phyloP scores from a whole-genome alignment of 2,888 invertebrate species.

The Rhagonycha lutea region DNA sequence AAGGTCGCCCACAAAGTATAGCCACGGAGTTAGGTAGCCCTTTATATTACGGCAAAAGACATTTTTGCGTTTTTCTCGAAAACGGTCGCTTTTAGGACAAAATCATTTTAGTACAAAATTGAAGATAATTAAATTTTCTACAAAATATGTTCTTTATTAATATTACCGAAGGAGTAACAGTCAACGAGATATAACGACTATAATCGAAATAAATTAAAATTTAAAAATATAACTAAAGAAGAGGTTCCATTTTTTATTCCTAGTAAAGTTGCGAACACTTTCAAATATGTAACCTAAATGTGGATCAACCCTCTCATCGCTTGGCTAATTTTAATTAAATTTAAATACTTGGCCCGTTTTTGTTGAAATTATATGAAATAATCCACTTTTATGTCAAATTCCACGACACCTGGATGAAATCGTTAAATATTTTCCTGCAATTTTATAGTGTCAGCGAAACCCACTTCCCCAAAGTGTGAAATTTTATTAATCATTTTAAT shows the following conservation, averaged over 20 bases:
- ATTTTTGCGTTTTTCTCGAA: background rate
- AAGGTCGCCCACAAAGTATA: background rate
- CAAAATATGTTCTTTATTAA: background rate
- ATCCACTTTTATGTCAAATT: no score
- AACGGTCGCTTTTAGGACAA: background rate
- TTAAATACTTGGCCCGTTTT: no score
- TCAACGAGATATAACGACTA: background rate
- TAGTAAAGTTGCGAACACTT: background rate
- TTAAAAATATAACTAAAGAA: background rate
- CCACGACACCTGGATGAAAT: no score
- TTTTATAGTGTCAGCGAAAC: no score
- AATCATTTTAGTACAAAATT: background rate
- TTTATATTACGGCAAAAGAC: background rate
- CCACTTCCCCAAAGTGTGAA: no score
- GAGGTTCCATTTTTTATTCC: background rate
- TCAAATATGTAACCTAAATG: no score
- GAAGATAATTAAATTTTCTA: background rate
- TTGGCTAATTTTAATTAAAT: no score
- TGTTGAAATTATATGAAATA: no score
- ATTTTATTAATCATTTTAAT: no score
- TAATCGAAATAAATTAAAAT: background rate
- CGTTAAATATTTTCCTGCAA: no score
- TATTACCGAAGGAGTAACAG: background rate
- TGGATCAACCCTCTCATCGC: no score
- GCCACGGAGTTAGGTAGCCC: background rate